Base-by-base conservation (phyloP, 1,140 invertebrate species). In the Conopomorpha cramerella region DNA sequence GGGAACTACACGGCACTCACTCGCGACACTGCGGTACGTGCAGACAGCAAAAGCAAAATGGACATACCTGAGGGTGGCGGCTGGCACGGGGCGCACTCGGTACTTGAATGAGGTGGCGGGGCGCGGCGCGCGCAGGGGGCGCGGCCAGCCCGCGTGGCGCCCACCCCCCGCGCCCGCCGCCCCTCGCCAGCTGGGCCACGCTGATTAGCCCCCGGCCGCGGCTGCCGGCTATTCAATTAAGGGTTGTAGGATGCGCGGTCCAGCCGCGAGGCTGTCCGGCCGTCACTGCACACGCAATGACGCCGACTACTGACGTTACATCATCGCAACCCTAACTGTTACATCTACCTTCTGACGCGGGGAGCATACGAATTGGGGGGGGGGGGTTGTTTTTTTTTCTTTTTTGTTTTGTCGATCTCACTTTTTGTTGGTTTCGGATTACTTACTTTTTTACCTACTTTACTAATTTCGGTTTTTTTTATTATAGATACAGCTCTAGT, bases 21-120 rank as follows among this genome's bases (percentile, higher is more conserved):
- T 14, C 23, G 57, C 55, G 58, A 59, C 68, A 70, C 68, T 70
- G 65, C 55, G 52, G 45, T 49, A 47, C 66, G 65, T 54, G 55
- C 65, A 55, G 59, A 68, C 70, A 71, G 64, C 70, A 68, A 67
- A 67, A 74, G 66, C 66, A 65, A 71, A 73, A 68, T 73, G 68
- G 58, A 71, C 68, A 63, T 73, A 73, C 68, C 68, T 73, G 68
- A 59, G 65, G 55, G 58, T 65, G 56, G 62, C 68, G 68, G 66
- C 68, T 71, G 68, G 60, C 42, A 65, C 62, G 51, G 56, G 61
- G 68, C 59, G 65, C 61, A 63, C 63, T 73, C 54, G 59, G 56
- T 61, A 70, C 65, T 70, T 72, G 68, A 73, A 73, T 73, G 67
- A 70, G 65, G 45, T 43, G 38, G 50, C 16, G 54, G 49, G 67